phyloP scores from a whole-genome alignment of 2,888 invertebrate species.

The Eremobia ochroleuca region DNA sequence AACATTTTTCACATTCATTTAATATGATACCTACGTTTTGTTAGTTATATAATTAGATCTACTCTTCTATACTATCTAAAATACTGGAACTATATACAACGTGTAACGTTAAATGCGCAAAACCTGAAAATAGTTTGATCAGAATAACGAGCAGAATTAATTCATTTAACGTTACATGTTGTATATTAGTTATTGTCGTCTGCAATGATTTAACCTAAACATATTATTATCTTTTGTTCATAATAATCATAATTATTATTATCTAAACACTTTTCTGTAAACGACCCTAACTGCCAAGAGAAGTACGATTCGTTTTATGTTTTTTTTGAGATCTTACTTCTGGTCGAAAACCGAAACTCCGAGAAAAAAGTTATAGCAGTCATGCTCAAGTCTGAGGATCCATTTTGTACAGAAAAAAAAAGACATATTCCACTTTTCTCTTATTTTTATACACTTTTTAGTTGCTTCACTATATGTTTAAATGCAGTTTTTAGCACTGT shows the following conservation, averaged over 20 bases:
- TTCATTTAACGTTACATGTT: too few species aligned
- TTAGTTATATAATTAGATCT: constrained; percentile 7
- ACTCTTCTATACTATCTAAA: constrained; percentile 14
- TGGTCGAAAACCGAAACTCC: constrained; percentile 1
- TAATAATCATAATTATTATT: neutral
- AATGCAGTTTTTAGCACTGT: constrained; percentile 15
- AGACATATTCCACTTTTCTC: neutral
- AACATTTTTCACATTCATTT: constrained; percentile 23
- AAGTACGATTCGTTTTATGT: neutral
- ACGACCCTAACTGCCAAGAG: neutral
- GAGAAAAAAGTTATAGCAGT: neutral
- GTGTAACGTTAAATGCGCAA: too few species aligned
- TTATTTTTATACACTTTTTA: constrained; percentile 1
- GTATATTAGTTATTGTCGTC: neutral
- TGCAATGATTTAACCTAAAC: neutral
- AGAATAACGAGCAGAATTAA: too few species aligned
- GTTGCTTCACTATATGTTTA: constrained; percentile 37
- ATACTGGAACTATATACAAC: neutral
- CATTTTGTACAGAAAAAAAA: neutral
- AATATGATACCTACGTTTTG: constrained; percentile 27
- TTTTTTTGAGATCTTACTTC: constrained; percentile 1
- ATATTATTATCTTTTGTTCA: neutral
- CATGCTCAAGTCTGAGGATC: neutral
- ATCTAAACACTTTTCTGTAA: constrained; percentile 3
- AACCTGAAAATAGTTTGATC: too few species aligned